Evolutionary conservation across 2,888 invertebrate genomes (phyloP).

Genomic region (Drosophila siamana): DNA sequence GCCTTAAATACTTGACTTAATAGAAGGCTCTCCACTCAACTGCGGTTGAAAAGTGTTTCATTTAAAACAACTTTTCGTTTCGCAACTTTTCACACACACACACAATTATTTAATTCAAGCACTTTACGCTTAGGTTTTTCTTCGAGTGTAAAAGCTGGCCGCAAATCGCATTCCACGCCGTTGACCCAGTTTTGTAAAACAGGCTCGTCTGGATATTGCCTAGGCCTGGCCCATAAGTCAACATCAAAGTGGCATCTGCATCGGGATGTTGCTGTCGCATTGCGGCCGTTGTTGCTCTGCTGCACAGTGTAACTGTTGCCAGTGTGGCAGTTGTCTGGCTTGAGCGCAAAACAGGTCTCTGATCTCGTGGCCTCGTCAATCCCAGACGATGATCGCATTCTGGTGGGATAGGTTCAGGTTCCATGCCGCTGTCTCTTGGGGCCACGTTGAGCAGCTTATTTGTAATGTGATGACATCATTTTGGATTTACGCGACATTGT

Average conservation of each 20-base stretch:
- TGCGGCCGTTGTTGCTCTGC: conserved; percentile 4
- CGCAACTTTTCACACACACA: not conserved
- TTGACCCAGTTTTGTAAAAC: conserved; percentile 68
- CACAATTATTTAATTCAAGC: not conserved
- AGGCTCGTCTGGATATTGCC: conserved; percentile 68
- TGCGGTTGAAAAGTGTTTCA: not conserved
- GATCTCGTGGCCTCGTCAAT: conserved; percentile 8
- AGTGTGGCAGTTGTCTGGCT: conserved; percentile 23
- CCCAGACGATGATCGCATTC: conserved; percentile 27
- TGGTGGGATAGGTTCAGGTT: conserved; percentile 78
- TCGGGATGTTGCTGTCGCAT: conserved; percentile 33
- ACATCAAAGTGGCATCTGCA: conserved; percentile 53
- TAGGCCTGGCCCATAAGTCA: conserved; percentile 66
- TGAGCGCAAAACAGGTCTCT: conserved; percentile 63
- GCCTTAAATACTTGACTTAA: not conserved
- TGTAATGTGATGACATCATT: conserved; percentile 76
- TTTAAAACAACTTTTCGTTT: not conserved
- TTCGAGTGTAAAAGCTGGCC: conserved; percentile 31
- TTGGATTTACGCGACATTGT: conserved; percentile 43
- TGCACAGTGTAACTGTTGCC: conserved; percentile 6
- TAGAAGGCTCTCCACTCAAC: not conserved
- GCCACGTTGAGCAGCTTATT: conserved; percentile 64
- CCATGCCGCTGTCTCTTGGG: conserved; percentile 39
- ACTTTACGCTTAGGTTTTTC: not conserved
- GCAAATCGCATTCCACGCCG: conserved; percentile 71